Base-by-base conservation (phyloP, 2,113 vertebrate species). In the Gymnarchus niloticus region DNA sequence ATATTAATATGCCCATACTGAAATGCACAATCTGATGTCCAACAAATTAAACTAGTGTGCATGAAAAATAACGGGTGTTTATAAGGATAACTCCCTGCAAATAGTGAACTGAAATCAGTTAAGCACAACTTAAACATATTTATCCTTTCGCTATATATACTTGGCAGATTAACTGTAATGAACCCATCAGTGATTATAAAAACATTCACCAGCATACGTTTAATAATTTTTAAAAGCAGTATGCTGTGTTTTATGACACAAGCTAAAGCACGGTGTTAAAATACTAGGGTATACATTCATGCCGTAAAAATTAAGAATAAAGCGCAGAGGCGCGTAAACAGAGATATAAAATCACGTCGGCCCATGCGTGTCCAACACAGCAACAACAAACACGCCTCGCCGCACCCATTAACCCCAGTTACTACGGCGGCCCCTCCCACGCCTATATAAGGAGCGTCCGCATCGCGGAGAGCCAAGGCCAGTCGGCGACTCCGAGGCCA, bases 301-400 rank as follows among this genome's bases (percentile, higher is more conserved):
- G 41, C 33, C 41, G 65, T 73, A 25, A 73, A 12, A 6, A 73
- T 37, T 37, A 73, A 73, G 2, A 73, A 73, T 73, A 73, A 73
- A 73, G 19, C 17, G 33, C 33, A 73, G 41, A 73, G 41, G 52
- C 65, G 33, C 28, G 12, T 19, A 73, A 17, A n/a, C n/a, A n/a
- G 33, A 73, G 41, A 37, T 73, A 73, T 73, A 73, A 73, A 73
- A 73, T 73, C 65, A 73, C 65, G 65, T 73, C 65, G 33, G 65
- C 1, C 65, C 65, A 37, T 14, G 33, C 65, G 33, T 73, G 65
- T 37, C 65, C 65, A 6, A 73, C 65, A 73, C 65, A 73, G 65
- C 65, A 73, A 73, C 41, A 73, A 73, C 65, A 73, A 73, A 73
- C 65, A 73, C 65, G 65, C 65, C 65, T 54, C 52, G 65, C 1